Evolutionary conservation across 2,888 invertebrate species (phyloP).

Genomic region (Parapristionchus giblindavisi): DNA sequence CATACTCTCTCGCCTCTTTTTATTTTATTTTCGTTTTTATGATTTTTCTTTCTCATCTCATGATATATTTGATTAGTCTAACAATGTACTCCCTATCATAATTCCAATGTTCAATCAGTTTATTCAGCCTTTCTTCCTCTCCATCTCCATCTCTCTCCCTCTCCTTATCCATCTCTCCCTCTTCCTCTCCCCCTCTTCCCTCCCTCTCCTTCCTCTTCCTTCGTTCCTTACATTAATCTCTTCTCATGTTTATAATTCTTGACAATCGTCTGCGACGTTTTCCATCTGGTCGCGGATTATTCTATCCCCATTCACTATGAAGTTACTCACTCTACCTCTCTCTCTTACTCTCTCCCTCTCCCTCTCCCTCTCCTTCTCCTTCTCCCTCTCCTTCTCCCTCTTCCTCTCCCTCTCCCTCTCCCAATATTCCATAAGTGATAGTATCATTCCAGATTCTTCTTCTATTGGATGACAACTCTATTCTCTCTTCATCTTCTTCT

Average conservation of each 20-base stretch:
- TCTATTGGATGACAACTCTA: neutral
- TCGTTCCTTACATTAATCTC: neutral
- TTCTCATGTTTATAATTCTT: too few species aligned
- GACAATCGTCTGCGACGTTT: too few species aligned
- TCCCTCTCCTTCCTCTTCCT: neutral
- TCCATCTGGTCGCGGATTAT: conserved; percentile 32
- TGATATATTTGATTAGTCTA: too few species aligned
- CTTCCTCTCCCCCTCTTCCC: neutral
- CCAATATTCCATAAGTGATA: neutral
- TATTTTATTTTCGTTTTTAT: neutral
- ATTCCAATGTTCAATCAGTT: neutral
- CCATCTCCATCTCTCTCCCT: neutral
- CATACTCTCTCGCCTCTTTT: too few species aligned
- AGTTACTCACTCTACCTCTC: neutral
- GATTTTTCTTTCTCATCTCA: neutral
- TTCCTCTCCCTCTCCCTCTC: neutral
- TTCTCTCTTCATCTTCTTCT: conserved; percentile 5
- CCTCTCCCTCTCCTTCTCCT: neutral
- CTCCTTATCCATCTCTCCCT: neutral
- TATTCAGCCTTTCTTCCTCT: conserved; percentile 11
- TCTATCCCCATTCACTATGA: too few species aligned
- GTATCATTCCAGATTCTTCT: neutral
- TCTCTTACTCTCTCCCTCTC: neutral
- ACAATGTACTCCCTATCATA: too few species aligned
- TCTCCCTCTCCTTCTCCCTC: neutral